Percentiles rank a stretch among this genome's conserved stretches.
phyloP scores from a whole-genome alignment of 1,140 invertebrate genomes.

The Meloidogyne chitwoodi region DNA sequence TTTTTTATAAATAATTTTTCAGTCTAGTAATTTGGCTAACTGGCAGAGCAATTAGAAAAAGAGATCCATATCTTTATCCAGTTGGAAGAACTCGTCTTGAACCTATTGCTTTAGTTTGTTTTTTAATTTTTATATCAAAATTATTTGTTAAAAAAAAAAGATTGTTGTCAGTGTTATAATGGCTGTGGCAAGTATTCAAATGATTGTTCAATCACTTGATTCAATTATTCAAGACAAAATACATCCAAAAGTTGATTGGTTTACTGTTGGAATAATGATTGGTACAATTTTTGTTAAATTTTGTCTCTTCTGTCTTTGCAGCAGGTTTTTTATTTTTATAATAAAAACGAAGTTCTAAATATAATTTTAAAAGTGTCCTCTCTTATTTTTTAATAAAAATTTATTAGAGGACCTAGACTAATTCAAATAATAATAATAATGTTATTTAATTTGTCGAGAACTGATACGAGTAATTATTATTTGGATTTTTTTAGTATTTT shows the following conservation, averaged over 20 bases:
- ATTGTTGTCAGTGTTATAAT: conserved; percentile 62
- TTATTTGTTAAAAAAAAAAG: conserved; percentile 21
- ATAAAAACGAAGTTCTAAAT: no score
- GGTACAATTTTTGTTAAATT: conserved; percentile 61
- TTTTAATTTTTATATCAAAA: conserved; percentile 36
- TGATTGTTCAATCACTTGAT: conserved; percentile 61
- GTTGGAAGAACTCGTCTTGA: conserved; percentile 62
- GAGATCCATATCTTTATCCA: conserved; percentile 63
- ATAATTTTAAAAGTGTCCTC: no score
- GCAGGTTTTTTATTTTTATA: conserved; percentile 28
- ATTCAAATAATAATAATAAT: no score
- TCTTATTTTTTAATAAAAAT: no score
- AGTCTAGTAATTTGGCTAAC: conserved; percentile 62
- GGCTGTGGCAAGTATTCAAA: conserved; percentile 62
- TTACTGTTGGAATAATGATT: conserved; percentile 60
- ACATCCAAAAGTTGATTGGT: conserved; percentile 43
- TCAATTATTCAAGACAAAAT: conserved; percentile 51
- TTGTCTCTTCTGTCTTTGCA: conserved; percentile 60
- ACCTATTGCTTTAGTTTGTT: conserved; percentile 61
- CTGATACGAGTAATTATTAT: no score
- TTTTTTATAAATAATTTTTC: not conserved
- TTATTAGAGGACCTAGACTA: no score
- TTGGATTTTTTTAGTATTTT: no score
- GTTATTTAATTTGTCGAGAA: no score
- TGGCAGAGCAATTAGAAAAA: conserved; percentile 60